phyloP scores from a whole-genome alignment of 1,140 invertebrate species.

The Druon quercuslanigerum region DNA sequence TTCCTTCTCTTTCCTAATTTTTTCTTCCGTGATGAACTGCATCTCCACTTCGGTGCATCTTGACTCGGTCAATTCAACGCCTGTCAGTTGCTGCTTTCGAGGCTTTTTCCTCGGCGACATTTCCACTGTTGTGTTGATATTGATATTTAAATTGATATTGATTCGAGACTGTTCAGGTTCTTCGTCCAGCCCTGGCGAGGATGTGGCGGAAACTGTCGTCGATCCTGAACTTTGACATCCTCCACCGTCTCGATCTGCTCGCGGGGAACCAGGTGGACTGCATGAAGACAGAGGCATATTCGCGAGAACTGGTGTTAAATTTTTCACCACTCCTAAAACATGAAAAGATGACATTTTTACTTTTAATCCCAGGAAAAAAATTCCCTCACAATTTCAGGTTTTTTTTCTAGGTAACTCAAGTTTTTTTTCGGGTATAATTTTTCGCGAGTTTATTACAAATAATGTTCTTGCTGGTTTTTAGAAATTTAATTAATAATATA shows the following conservation, averaged over 20 bases:
- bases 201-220: constrained; percentile 86
- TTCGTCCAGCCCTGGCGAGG: constrained; percentile 83
- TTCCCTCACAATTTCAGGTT: too few relatives aligned
- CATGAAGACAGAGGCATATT: constrained; percentile 74
- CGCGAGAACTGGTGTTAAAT: constrained; percentile 78
- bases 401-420: too few relatives aligned
- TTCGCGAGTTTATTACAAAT: too few relatives aligned
- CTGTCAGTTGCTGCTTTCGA: constrained; percentile 72
- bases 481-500: too few relatives aligned
- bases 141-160: constrained; percentile 59
- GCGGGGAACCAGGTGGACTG: constrained; percentile 74
- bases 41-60: constrained; percentile 82
- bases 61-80: constrained; percentile 69
- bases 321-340: constrained; percentile 73
- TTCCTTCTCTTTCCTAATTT: constrained; percentile 72
- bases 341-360: constrained; percentile 6
- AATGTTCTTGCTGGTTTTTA: too few relatives aligned
- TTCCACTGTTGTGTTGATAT: constrained; percentile 59
- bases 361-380: neutral
- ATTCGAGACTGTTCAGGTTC: constrained; percentile 75
- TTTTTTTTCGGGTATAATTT: too few relatives aligned
- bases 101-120: constrained; percentile 78
- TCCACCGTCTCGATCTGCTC: constrained; percentile 71
- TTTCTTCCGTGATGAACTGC: constrained; percentile 80
- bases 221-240: constrained; percentile 80